Evolutionary conservation across 2,113 vertebrate genomes (phyloP).

Genomic region (Oriolus oriolus): DNA sequence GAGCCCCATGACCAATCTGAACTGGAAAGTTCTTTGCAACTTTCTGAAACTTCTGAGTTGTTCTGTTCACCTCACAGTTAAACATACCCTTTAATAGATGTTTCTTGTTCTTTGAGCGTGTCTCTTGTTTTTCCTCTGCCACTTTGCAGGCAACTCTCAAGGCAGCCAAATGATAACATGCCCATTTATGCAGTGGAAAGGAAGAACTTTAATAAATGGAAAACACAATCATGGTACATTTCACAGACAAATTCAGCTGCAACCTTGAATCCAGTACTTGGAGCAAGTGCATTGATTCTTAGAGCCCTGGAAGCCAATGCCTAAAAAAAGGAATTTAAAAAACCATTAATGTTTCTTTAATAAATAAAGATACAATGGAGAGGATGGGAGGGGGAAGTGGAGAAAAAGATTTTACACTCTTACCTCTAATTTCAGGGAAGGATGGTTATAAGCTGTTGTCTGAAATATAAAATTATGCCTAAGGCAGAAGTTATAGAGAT

Average conservation of each 20-base stretch:
- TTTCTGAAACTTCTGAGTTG: background rate
- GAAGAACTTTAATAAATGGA: background rate
- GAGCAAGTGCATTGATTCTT: background rate
- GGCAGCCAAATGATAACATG: background rate
- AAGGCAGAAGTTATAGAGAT: background rate
- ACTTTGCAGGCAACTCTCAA: background rate
- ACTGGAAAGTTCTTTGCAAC: background rate
- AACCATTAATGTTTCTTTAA: background rate
- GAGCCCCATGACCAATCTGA: background rate
- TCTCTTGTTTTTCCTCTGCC: background rate
- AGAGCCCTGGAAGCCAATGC: background rate
- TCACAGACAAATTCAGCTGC: constrained; percentile 3
- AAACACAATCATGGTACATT: background rate
- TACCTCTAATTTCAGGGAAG: constrained; percentile 34
- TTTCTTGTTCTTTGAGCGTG: background rate
- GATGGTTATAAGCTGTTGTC: background rate
- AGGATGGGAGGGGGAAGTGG: background rate
- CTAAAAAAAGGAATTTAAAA: background rate
- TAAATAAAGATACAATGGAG: background rate
- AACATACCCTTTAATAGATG: background rate
- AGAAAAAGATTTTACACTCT: background rate
- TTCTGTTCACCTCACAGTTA: background rate
- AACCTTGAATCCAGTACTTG: background rate
- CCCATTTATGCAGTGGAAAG: background rate
- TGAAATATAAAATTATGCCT: background rate